Evolutionary conservation across 2,797 vertebrate species (phyloP).

Genomic region (Gastrophryne carolinensis): DNA sequence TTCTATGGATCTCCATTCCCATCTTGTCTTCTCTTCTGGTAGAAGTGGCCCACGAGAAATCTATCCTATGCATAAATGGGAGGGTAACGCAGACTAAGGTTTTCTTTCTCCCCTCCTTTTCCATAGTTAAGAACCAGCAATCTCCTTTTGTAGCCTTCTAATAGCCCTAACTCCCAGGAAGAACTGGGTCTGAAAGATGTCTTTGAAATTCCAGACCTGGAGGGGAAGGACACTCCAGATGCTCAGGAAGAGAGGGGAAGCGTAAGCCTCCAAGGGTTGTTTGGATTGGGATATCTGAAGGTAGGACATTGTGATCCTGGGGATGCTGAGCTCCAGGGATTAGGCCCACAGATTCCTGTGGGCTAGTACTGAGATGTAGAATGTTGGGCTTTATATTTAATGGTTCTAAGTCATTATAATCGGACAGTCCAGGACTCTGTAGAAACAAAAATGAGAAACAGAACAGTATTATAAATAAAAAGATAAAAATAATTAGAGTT

Average conservation of each 20-base stretch:
- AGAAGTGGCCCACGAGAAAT: constrained; percentile 27
- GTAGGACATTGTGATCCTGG: constrained; percentile 38
- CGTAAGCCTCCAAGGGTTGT: constrained; percentile 72
- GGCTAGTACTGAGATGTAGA: constrained; percentile 9
- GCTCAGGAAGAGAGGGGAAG: constrained; percentile 89
- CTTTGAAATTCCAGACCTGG: constrained; percentile 80
- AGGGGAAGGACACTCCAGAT: constrained; percentile 72
- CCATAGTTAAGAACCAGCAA: constrained; percentile 53
- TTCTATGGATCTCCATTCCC: constrained; percentile 2
- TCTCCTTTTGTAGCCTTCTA: not conserved
- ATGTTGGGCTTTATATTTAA: constrained; percentile 28
- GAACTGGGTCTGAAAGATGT: constrained; percentile 84
- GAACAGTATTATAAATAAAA: too few relatives aligned
- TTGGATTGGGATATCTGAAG: constrained; percentile 52
- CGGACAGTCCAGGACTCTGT: constrained; percentile 35
- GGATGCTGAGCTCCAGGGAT: constrained; percentile 56
- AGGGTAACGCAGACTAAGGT: constrained; percentile 22
- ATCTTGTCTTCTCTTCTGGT: not conserved
- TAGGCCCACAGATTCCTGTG: constrained; percentile 13
- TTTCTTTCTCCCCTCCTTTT: constrained; percentile 51
- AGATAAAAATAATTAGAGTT: too few relatives aligned
- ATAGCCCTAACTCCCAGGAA: constrained; percentile 77
- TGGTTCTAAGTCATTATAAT: constrained; percentile 44
- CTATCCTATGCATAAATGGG: constrained; percentile 47
- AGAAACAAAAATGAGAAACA: not conserved